Evolutionary conservation across 2,113 vertebrate species (phyloP), one percentile per base, ranked within the genome.

Genomic region (Oncorhynchus keta): DNA sequence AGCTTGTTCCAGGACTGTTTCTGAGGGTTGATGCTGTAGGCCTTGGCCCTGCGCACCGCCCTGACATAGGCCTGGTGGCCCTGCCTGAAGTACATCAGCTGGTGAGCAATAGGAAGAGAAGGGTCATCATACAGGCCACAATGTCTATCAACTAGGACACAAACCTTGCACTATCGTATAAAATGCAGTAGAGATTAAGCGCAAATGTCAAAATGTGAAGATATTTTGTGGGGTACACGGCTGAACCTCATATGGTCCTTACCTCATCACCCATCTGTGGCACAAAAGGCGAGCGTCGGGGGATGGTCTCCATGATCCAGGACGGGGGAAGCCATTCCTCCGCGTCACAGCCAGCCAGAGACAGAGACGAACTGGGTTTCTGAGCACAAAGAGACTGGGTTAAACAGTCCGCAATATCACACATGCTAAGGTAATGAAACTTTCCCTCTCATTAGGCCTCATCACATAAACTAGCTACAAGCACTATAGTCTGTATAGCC

Each of bases 231-330:
- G 39, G 39, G 39, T 45, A 12, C 39, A 3, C 39, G 11, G 39
- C 39, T 45, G 39, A 9, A 45, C 39, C 39, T 45, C 9, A 9
- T 45, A 45, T 45, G 39, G 39, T 13, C 24, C 39, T 84, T 93
- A 98, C 98, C 95, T 99, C 97, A 79, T 99, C 98, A 70, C 97
- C 98, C 98, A 99, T 99, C 79, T 99, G 98, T 1, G 98, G 98
- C 64, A 99, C 96, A 71, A 99, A 98, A 4, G 98, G 98, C 3
- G 97, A 99, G 72, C 95, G 94, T 4, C 92, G 94, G 6, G 98
- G 97, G 64, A 97, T 91, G 3, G 96, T 97, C 68, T 99, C 98
- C 91, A 96, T 93, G 84, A 99, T 97, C 97, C 98, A 99, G 73
- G 96, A 90, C 0, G 97, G 96, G 1, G 98, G 97, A 77, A 96